Conservation (phyloP, 2,113 vertebrate genomes). For the Pterophyllum scalare region DNA sequence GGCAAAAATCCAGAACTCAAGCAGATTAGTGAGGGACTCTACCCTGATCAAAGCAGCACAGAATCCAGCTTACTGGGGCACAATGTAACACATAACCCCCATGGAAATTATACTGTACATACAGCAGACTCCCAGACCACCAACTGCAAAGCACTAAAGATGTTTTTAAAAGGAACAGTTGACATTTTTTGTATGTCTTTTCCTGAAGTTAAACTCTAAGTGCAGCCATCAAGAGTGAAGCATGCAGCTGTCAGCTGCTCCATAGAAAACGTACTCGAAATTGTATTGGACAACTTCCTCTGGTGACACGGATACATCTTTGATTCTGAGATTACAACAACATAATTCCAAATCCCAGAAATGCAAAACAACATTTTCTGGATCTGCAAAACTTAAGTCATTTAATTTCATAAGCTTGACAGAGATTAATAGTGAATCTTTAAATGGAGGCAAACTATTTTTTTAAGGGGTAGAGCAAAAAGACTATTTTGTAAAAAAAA, state of each 20-base stretch:
- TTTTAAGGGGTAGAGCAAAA: background rate
- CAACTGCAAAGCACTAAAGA: conserved; percentile 14
- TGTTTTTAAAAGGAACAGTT: conserved; percentile 13
- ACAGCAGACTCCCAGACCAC: conserved; percentile 16
- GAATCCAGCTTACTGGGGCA: conserved; percentile 68
- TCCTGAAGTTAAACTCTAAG: conserved; percentile 13
- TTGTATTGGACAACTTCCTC: background rate
- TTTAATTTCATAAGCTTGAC: conserved; percentile 3
- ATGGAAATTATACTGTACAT: conserved; percentile 54
- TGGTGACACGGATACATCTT: background rate
- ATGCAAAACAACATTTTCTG: background rate
- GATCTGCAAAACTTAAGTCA: background rate
- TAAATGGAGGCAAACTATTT: background rate
- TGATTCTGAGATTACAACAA: conserved; percentile 11
- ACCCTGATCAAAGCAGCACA: conserved; percentile 70
- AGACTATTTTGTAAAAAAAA: background rate
- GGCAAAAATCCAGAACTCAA: conserved; percentile 72
- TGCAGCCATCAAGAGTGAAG: conserved; percentile 45
- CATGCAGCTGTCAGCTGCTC: conserved; percentile 71
- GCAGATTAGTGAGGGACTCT: conserved; percentile 72
- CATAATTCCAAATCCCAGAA: background rate
- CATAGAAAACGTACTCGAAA: conserved; percentile 35
- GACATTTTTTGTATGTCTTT: background rate
- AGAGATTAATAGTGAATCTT: background rate
- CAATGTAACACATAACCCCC: conserved; percentile 52